phyloP scores from a whole-genome alignment of 2,888 invertebrate species.

The Trissoscelio sp. region DNA sequence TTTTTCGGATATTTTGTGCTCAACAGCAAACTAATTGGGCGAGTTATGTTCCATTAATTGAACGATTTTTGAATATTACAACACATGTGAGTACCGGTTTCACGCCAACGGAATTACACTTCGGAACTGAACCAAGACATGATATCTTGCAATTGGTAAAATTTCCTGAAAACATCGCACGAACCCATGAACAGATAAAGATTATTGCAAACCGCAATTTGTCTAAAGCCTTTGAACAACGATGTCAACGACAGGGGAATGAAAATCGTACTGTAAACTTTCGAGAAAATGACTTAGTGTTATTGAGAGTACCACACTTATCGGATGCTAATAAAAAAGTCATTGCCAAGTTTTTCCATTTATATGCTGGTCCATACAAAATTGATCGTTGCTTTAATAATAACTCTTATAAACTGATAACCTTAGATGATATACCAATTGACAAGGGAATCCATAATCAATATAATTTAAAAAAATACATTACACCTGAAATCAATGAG shows the following conservation, averaged over 20 bases:
- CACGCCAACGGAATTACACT: neutral
- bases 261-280: neutral
- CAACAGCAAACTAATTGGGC: slow-evolving; percentile 2
- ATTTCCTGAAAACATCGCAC: neutral
- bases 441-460: neutral
- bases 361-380: too few species aligned
- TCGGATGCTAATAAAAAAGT: neutral
- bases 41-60: neutral
- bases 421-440: neutral
- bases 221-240: neutral
- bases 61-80: neutral
- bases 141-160: neutral
- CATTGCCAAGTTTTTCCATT: too few species aligned
- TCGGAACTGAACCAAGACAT: neutral
- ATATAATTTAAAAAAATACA: neutral
- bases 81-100: too few species aligned
- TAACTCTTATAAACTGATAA: neutral
- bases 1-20: neutral
- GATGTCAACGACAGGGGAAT: neutral
- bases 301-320: neutral
- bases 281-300: neutral
- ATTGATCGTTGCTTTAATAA: neutral
- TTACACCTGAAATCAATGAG: neutral
- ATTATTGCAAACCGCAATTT: neutral
- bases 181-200: neutral